These are phyloP conservation scores for Prostheceraeus crozeri DNA, from an alignment of 2,888 invertebrate genomes.

Conservation along the genomic window DNA sequence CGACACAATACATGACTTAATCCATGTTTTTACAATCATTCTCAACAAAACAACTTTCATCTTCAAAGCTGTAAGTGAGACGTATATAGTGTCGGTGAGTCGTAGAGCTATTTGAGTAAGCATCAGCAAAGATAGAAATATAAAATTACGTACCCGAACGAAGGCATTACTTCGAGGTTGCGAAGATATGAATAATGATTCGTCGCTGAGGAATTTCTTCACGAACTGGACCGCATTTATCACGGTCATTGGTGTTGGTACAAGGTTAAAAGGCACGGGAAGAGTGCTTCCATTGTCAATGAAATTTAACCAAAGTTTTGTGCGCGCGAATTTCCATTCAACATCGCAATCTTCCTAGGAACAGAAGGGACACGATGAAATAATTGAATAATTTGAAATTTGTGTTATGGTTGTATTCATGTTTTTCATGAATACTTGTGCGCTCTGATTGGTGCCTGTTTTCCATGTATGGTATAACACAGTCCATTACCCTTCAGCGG, in stretches of 20 bases:
- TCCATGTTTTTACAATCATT: too few relatives aligned
- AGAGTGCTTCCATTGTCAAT: conserved; percentile 67
- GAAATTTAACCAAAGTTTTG: conserved; percentile 67
- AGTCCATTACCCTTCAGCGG: too few relatives aligned
- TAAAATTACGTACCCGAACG: conserved; percentile 53
- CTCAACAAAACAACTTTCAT: too few relatives aligned
- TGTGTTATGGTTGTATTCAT: too few relatives aligned
- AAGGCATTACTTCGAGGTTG: conserved; percentile 50
- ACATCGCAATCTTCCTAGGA: conserved; percentile 60
- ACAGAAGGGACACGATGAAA: conserved; percentile 6
- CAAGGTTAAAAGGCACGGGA: conserved; percentile 66
- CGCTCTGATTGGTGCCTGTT: too few relatives aligned
- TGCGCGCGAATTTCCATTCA: conserved; percentile 71
- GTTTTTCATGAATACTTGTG: too few relatives aligned
- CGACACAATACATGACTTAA: too few relatives aligned
- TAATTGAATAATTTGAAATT: background rate
- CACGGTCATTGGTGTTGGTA: conserved; percentile 57
- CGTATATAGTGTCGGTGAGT: too few relatives aligned
- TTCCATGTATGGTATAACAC: too few relatives aligned
- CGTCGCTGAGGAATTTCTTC: conserved; percentile 43
- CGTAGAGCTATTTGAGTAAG: too few relatives aligned
- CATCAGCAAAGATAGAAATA: too few relatives aligned
- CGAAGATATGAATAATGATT: conserved; percentile 44
- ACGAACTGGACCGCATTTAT: conserved; percentile 46
- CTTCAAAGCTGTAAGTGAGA: too few relatives aligned